Percentiles rank a stretch among this genome's conserved stretches.
Conservation (phyloP, 2,888 invertebrate species). For the Junonia oenone region DNA sequence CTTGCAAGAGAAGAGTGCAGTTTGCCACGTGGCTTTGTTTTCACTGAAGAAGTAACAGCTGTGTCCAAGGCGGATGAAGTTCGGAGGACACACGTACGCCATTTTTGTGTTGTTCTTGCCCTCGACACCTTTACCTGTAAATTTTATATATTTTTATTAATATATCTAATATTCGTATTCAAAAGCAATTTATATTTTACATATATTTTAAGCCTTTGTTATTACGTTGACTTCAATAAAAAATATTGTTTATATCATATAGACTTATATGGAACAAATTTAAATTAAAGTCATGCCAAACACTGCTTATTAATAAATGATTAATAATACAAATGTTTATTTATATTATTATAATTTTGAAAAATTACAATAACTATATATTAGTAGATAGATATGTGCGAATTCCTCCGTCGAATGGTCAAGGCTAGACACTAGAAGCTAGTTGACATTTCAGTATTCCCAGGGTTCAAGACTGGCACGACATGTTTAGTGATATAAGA, state of each 20-base stretch:
- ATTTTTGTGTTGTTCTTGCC: slow-evolving; percentile 60
- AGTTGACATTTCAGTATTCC: background rate
- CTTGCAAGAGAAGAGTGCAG: slow-evolving; percentile 84
- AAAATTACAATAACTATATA: background rate
- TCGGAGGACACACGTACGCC: slow-evolving; percentile 83
- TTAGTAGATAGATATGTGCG: too few relatives aligned
- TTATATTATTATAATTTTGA: background rate
- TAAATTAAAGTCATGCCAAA: too few relatives aligned
- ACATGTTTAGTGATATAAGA: slow-evolving; percentile 2
- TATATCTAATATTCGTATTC: too few relatives aligned
- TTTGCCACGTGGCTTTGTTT: slow-evolving; percentile 83
- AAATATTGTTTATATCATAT: too few relatives aligned
- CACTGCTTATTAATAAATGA: too few relatives aligned
- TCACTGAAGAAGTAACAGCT: slow-evolving; percentile 88
- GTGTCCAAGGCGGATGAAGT: slow-evolving; percentile 85
- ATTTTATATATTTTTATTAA: slow-evolving; percentile 3
- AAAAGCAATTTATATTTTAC: too few relatives aligned
- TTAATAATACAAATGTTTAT: too few relatives aligned
- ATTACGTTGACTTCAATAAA: too few relatives aligned
- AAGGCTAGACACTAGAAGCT: background rate
- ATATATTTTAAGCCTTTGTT: too few relatives aligned
- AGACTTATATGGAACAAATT: too few relatives aligned
- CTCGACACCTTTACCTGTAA: slow-evolving; percentile 51
- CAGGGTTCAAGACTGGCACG: background rate
- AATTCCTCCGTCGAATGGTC: background rate